Evolutionary conservation across 2,888 invertebrate species (phyloP).

Genomic region (Cheilosia scutellata): DNA sequence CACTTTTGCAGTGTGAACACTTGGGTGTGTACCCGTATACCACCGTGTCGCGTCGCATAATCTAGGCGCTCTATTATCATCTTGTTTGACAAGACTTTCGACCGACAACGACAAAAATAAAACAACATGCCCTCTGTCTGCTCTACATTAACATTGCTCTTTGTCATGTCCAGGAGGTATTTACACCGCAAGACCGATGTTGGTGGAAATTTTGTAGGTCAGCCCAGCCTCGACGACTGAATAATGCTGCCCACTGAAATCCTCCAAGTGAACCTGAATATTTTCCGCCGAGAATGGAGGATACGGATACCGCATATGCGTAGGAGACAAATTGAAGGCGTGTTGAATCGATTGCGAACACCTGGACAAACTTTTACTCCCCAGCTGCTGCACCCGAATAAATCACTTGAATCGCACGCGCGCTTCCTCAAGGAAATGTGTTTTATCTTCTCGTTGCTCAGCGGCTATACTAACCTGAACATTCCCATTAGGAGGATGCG

Average conservation of each 20-base stretch:
- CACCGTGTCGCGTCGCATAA: neutral
- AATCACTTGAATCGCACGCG: slow-evolving; percentile 65
- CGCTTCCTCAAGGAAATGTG: slow-evolving; percentile 77
- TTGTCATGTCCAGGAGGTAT: slow-evolving; percentile 73
- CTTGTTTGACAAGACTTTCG: slow-evolving; percentile 66
- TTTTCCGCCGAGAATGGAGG: slow-evolving; percentile 15
- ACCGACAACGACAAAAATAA: slow-evolving; percentile 4
- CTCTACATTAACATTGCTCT: slow-evolving; percentile 68
- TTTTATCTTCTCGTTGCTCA: slow-evolving; percentile 57
- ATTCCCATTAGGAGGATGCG: slow-evolving; percentile 68
- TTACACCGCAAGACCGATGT: slow-evolving; percentile 69
- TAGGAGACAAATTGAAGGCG: slow-evolving; percentile 74
- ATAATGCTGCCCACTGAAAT: slow-evolving; percentile 52
- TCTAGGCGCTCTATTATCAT: slow-evolving; percentile 38
- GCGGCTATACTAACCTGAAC: slow-evolving; percentile 54
- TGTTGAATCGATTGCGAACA: slow-evolving; percentile 64
- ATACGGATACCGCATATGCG: slow-evolving; percentile 39
- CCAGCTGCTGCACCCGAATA: slow-evolving; percentile 70
- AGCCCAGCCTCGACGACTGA: slow-evolving; percentile 44
- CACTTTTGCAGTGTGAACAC: slow-evolving; percentile 34
- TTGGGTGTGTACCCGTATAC: slow-evolving; percentile 15
- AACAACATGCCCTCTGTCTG: slow-evolving; percentile 66
- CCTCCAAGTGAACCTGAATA: slow-evolving; percentile 57
- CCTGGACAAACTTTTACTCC: slow-evolving; percentile 73
- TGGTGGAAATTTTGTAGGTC: slow-evolving; percentile 68